Conservation (phyloP, 2,113 vertebrate genomes). For the Poecile atricapillus region DNA sequence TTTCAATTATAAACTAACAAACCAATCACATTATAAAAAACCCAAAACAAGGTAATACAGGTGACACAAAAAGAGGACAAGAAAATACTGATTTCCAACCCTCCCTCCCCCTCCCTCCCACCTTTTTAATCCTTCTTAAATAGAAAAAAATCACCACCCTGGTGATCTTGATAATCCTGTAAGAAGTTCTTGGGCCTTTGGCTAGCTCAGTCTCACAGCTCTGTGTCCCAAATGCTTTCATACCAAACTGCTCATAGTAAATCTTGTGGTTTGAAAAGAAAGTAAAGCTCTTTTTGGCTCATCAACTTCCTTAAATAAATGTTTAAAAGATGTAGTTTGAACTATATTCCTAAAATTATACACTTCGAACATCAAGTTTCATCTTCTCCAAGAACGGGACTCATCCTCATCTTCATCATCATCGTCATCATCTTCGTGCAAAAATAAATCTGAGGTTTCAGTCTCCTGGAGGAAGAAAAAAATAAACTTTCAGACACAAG, state of each 20-base stretch:
- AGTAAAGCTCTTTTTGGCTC: constrained; percentile 78
- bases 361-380: constrained; percentile 75
- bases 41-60: constrained; percentile 65
- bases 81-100: constrained; percentile 50
- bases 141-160: constrained; percentile 51
- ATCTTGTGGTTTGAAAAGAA: constrained; percentile 71
- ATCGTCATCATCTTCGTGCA: constrained; percentile 92
- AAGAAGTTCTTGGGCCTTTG: constrained; percentile 73
- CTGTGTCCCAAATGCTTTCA: constrained; percentile 62
- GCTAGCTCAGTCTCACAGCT: constrained; percentile 69
- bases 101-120: not conserved
- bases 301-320: constrained; percentile 80
- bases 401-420: constrained; percentile 95
- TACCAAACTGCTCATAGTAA: constrained; percentile 67
- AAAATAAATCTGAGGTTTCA: constrained; percentile 84
- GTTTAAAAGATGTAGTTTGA: constrained; percentile 75
- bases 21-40: constrained; percentile 69
- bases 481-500: not conserved
- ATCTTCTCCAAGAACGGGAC: constrained; percentile 97
- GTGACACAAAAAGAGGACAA: constrained; percentile 74
- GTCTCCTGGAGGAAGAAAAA: constrained; percentile 77
- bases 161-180: constrained; percentile 58
- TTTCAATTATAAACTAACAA: constrained; percentile 73
- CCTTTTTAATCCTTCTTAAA: constrained; percentile 41
- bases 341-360: constrained; percentile 77